Conservation (phyloP, 2,113 vertebrate species). For the Spheniscus mendiculus region DNA sequence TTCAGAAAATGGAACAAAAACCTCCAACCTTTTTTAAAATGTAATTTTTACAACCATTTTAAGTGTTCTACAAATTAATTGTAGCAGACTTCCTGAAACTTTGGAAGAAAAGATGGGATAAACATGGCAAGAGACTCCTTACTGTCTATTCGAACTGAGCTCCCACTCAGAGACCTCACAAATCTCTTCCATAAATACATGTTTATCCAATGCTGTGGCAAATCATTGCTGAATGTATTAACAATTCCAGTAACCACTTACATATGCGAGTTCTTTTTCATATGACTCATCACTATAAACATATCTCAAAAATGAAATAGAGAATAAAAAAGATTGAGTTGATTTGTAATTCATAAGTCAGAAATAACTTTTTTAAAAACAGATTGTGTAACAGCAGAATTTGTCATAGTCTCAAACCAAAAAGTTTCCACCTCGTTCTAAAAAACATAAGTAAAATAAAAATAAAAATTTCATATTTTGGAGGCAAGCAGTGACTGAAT, state of each 20-base stretch:
- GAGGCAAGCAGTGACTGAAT: background rate
- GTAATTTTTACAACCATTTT: background rate
- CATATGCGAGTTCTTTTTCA: background rate
- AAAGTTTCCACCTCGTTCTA: background rate
- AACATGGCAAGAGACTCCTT: background rate
- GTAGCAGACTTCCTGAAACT: background rate
- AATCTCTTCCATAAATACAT: background rate
- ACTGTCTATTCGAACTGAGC: background rate
- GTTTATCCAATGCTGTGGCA: background rate
- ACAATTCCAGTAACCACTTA: conserved; percentile 9
- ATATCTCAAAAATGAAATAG: background rate
- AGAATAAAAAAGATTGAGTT: background rate
- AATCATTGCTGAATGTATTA: background rate
- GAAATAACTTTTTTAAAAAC: background rate
- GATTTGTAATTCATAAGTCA: background rate
- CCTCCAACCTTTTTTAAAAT: background rate
- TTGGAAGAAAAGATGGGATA: background rate
- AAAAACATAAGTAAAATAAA: background rate
- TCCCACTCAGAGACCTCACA: background rate
- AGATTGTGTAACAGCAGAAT: background rate
- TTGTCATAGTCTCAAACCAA: background rate
- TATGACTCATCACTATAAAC: conserved; percentile 24
- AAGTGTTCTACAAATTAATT: background rate
- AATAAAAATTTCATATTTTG: background rate
- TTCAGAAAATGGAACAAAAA: background rate